Evolutionary conservation across 2,888 invertebrate genomes (phyloP).

Genomic region (Pegoplata infirma): DNA sequence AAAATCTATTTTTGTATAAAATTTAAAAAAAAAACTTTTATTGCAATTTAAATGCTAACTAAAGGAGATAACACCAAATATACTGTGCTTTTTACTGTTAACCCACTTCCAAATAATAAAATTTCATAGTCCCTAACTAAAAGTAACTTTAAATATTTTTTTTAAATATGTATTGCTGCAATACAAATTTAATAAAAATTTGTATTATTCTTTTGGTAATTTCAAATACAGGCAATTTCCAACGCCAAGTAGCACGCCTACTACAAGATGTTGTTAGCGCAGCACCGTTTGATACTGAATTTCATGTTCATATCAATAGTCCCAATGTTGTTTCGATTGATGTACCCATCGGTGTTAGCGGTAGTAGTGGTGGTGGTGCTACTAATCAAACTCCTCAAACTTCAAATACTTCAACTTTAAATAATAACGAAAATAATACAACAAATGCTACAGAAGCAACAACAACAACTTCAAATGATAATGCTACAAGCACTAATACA

Average conservation of each 20-base stretch:
- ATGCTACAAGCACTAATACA: constrained; percentile 63
- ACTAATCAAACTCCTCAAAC: constrained; percentile 64
- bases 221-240: constrained; percentile 71
- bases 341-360: constrained; percentile 75
- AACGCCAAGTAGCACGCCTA: constrained; percentile 75
- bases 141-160: too few relatives aligned
- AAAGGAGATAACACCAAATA: too few relatives aligned
- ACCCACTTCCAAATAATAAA: too few relatives aligned
- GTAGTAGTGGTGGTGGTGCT: constrained; percentile 3
- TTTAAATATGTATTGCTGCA: too few relatives aligned
- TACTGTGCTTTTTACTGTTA: too few relatives aligned
- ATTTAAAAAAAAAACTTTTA: too few relatives aligned
- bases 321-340: constrained; percentile 75
- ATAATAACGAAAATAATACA: constrained; percentile 78
- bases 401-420: constrained; percentile 65
- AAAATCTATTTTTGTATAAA: too few relatives aligned
- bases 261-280: constrained; percentile 77
- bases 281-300: constrained; percentile 74
- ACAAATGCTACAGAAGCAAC: constrained; percentile 30
- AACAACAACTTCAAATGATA: constrained; percentile 59
- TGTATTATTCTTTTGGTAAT: constrained; percentile 21
- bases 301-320: constrained; percentile 76
- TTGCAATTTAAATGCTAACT: too few relatives aligned
- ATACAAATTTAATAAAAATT: too few relatives aligned
- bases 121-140: too few relatives aligned